Evolutionary conservation across 1,140 invertebrate genomes (phyloP).

Genomic region (Maniola jurtina): DNA sequence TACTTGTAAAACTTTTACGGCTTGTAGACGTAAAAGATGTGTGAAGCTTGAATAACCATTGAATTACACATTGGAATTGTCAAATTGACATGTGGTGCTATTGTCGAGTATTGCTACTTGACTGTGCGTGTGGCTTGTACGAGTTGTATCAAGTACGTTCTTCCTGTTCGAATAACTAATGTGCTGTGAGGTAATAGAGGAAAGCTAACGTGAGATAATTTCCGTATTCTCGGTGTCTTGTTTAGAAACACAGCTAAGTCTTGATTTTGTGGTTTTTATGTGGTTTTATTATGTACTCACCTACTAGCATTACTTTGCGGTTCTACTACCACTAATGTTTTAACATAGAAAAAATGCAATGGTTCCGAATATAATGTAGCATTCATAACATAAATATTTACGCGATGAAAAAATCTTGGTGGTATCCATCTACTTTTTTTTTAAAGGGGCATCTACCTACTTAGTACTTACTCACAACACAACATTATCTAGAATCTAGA

Average conservation of each 20-base stretch:
- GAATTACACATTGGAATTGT: conserved; percentile 38
- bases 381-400: too few relatives aligned
- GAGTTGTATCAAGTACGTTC: conserved; percentile 32
- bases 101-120: conserved; percentile 22
- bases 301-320: neutral
- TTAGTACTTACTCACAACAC: neutral
- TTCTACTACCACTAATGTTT: too few relatives aligned
- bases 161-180: conserved; percentile 48
- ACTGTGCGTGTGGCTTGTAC: conserved; percentile 12
- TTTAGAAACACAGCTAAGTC: conserved; percentile 24
- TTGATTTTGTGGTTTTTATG: conserved; percentile 30
- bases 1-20: conserved; percentile 39
- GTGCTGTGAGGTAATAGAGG: conserved; percentile 40
- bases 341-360: too few relatives aligned
- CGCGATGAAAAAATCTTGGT: too few relatives aligned
- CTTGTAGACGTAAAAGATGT: conserved; percentile 36
- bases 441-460: too few relatives aligned
- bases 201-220: conserved; percentile 41
- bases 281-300: neutral
- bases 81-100: conserved; percentile 16
- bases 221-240: conserved; percentile 40
- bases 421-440: too few relatives aligned
- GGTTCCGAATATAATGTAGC: too few relatives aligned
- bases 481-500: too few relatives aligned
- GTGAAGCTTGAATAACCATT: conserved; percentile 30